Base-by-base conservation (phyloP, 2,888 invertebrate genomes). In the Tachystola acroxantha region DNA sequence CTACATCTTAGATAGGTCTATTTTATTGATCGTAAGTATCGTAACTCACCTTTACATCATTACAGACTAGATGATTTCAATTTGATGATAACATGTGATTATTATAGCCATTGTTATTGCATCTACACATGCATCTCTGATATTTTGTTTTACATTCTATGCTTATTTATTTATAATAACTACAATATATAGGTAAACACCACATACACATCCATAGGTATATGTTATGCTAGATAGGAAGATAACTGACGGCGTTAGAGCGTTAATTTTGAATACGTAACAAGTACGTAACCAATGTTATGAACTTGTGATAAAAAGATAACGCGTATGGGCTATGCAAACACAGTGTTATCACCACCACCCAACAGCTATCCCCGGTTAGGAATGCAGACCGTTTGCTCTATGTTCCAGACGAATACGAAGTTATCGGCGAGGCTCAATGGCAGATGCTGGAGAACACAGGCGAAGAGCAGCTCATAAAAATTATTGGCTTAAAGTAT, bases 401-500 rank as follows among this genome's bases (percentile, higher is more conserved):
- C 39, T 37, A 52, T 59, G 43, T 84, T 79, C 12, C 72, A 86
- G 85, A 81, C 63, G 88, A 82, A 63, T 89, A 89, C 62, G 88
- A 89, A 78, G 84, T 82, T 60, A 89, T 89, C 47, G 88, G 86
- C 32, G 88, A 89, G 57, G 67, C 78, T 32, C 81, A 84, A 48
- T 85, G 85, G 77, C 89, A 90, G 61, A 66, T 77, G 31, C 64
- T 89, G 60, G 84, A 84, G 49, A 88, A 79, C 58, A 74, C 79
- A 48, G 78, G 81, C 39, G 80, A 85, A 27, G 88, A 88, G 36
- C 72, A 79, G 52, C 55, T 77, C 37, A 67, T 88, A 43, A 87
- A 75, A 55, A 87, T 89, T 48, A 79, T 76, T 49, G 90, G 90
- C 40, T 89, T 85, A 50, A 79, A 76, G 49, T 74, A 80, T 53